Base-by-base conservation (phyloP, 2,888 invertebrate genomes). In the Chironomus riparius region DNA sequence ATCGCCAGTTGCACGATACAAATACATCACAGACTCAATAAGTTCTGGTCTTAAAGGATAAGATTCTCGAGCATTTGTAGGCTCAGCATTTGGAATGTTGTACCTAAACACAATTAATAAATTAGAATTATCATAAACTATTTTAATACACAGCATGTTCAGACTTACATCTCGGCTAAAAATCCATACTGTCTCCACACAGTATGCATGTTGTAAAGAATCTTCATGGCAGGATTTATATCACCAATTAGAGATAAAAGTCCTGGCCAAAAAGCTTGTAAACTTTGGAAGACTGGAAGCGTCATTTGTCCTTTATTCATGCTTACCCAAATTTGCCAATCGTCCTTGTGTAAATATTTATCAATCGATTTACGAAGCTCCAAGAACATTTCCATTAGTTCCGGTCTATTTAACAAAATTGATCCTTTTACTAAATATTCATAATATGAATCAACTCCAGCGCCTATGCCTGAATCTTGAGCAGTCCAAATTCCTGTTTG, bases 291-390 rank as follows among this genome's bases (percentile, higher is more conserved):
- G n/a, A 98, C 93, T 0, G 98, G 98, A 80, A 97, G 85, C 0
- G 98, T 97, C 5, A 98, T 93, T 81, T 95, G 93, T 0, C 84
- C 98, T 80, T 96, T 94, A 68, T 92, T 89, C 98, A 99, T 99
- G n/a, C 96, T 94, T 0, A 96, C 98, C 98, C 98, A 99, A 80
- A 98, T 89, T 82, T 97, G 97, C 98, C 99, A 99, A 83, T 99
- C 98, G 79, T 97, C 97, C 80, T 93, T 91, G 80, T 94, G 92
- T 80, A 98, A 85, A 81, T 94, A 92, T 80, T 92, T 92, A 80
- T 95, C 94, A 62, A 95, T 93, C 0, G 91, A 88, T 69, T 85
- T 85, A 71, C 91, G 88, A 0, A 91, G 91, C 80, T 92, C 93
- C 77, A 91, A 87, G 81, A 98, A 99, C 89, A 97, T 94, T 71